A percentile compares a stretch with the other conserved stretches of the same genome.
Conservation (phyloP, 2,888 invertebrate species). For the Serrognathus titanus region DNA sequence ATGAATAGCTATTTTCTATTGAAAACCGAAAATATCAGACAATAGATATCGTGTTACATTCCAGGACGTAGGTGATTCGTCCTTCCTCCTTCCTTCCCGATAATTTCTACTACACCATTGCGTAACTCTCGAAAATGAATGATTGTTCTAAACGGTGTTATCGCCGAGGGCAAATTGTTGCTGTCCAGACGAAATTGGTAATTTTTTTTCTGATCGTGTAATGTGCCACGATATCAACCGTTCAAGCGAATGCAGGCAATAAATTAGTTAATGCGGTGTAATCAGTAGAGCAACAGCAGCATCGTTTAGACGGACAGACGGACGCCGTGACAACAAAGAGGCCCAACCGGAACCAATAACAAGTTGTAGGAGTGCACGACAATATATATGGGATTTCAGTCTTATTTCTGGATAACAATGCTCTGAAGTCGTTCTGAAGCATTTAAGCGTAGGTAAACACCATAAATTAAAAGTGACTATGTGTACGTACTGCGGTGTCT, state of each 20-base stretch:
- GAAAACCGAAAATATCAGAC: too few species aligned
- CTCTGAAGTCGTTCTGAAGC: background rate
- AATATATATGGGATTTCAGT: background rate
- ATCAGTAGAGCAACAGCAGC: conserved; percentile 8
- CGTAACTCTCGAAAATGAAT: background rate
- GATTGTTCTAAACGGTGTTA: too few species aligned
- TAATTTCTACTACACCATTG: background rate
- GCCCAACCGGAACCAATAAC: background rate
- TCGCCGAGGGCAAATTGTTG: too few species aligned
- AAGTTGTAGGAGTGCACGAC: background rate
- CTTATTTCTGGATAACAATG: conserved; percentile 1
- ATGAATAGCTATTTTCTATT: too few species aligned
- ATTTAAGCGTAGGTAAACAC: conserved; percentile 27
- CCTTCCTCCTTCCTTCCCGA: background rate
- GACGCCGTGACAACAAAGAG: conserved; percentile 1
- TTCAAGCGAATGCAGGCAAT: conserved; percentile 12
- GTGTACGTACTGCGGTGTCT: conserved; percentile 13
- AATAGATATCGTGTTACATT: too few species aligned
- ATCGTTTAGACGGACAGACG: background rate
- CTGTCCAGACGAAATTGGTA: too few species aligned
- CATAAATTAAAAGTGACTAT: conserved; percentile 24
- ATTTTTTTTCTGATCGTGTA: background rate
- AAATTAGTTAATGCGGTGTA: conserved; percentile 14
- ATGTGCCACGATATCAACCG: conserved; percentile 6
- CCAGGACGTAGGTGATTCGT: too few species aligned